Conservation (phyloP, 2,113 vertebrate genomes). For the Bubo scandiacus region DNA sequence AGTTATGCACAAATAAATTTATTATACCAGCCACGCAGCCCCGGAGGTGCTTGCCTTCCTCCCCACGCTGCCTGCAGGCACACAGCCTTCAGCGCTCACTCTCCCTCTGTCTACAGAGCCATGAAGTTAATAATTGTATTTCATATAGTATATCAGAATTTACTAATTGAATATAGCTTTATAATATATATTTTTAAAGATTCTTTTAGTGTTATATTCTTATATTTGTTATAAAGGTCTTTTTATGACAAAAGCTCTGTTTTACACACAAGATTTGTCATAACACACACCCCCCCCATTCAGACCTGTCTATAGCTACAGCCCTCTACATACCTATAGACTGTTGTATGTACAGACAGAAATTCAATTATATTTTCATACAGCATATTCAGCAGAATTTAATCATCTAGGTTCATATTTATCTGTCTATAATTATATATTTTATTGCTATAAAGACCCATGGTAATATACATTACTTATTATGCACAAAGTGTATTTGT, state of each 20-base stretch:
- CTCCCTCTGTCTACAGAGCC: too few relatives aligned
- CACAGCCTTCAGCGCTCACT: too few relatives aligned
- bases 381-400: background rate
- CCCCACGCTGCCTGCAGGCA: background rate
- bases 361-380: background rate
- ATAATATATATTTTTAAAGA: too few relatives aligned
- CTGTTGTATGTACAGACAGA: background rate
- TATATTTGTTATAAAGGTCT: background rate
- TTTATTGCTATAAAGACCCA: background rate
- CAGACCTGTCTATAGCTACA: too few relatives aligned
- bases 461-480: rapidly evolving
- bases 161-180: background rate
- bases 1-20: too few relatives aligned
- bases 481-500: too few relatives aligned
- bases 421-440: background rate
- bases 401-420: background rate
- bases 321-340: too few relatives aligned
- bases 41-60: too few relatives aligned
- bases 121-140: too few relatives aligned
- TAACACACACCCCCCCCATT: too few relatives aligned
- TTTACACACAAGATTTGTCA: background rate
- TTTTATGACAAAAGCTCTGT: background rate
- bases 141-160: background rate
- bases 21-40: rapidly evolving
- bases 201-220: too few relatives aligned